Percentiles rank a stretch among this genome's conserved stretches.
Evolutionary conservation across 2,113 vertebrate species (phyloP).

Genomic region (Castor canadensis): DNA sequence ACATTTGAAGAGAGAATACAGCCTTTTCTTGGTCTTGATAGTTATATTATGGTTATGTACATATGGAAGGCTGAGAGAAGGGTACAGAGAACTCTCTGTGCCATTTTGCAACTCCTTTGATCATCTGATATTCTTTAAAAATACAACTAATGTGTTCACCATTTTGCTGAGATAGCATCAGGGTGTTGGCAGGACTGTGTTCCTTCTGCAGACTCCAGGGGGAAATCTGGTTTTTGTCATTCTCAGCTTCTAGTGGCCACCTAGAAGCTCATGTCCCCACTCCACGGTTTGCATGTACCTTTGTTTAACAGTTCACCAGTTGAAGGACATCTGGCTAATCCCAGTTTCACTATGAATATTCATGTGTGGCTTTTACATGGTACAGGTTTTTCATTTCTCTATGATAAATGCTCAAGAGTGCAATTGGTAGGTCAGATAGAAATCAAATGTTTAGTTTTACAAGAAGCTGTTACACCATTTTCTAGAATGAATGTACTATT

Average conservation of each 20-base stretch:
- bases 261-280: background rate
- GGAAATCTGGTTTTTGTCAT: background rate
- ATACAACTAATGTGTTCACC: background rate
- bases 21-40: background rate
- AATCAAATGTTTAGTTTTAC: background rate
- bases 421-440: background rate
- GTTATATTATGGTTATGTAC: background rate
- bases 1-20: background rate
- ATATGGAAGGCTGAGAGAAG: background rate
- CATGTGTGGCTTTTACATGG: background rate
- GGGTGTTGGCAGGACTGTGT: background rate
- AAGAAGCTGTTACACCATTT: background rate
- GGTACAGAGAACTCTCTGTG: background rate
- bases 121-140: background rate
- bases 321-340: background rate
- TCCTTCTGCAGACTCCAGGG: background rate
- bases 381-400: background rate
- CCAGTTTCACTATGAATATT: background rate
- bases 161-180: background rate
- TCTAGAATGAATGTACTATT: background rate
- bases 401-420: background rate
- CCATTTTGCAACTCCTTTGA: background rate
- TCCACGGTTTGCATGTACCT: background rate
- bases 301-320: background rate
- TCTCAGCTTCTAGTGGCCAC: background rate